A percentile compares a stretch with the other conserved stretches of the same genome.
These are phyloP conservation scores for Petaurus breviceps DNA, from an alignment of 2,113 vertebrate genomes.

Conservation along the genomic window DNA sequence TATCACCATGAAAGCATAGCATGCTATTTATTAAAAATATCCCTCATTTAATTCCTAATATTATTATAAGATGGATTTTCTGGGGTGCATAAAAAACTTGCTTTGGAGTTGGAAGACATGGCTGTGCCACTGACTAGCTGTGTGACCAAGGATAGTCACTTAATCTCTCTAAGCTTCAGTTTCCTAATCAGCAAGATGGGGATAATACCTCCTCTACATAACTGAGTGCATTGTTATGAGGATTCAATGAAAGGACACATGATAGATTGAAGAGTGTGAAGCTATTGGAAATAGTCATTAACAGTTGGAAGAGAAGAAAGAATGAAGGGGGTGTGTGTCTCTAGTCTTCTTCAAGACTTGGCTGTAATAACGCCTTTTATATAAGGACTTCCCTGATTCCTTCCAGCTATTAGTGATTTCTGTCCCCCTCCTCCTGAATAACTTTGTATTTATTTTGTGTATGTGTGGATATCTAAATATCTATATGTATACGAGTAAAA, in stretches of 20 bases:
- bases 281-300: background rate
- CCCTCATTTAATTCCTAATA: conserved; percentile 24
- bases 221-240: background rate
- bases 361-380: background rate
- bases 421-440: background rate
- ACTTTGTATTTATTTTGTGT: background rate
- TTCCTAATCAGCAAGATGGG: background rate
- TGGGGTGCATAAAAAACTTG: background rate
- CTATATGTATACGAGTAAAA: background rate
- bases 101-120: background rate
- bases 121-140: background rate
- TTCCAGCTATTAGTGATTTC: background rate
- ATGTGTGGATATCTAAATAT: background rate
- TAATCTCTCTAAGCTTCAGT: background rate
- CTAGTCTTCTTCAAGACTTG: background rate
- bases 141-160: background rate
- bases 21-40: conserved; percentile 38
- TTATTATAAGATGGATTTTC: background rate
- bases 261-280: background rate
- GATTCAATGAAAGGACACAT: background rate
- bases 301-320: background rate
- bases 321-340: background rate
- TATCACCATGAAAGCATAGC: conserved; percentile 22
- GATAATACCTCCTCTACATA: background rate
- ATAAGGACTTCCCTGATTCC: background rate